Evolutionary conservation across 2,113 vertebrate genomes (phyloP).

Genomic region (Oryctolagus cuniculus): mOryCun1.1 NC_091434.1:158020001-158020500

Average conservation of each 20-base stretch:
- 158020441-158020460: neutral
- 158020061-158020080: neutral
- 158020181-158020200: neutral
- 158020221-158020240: neutral
- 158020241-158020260: neutral
- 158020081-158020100: neutral
- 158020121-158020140: neutral
- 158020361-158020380: neutral
- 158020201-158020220: neutral
- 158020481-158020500: too few species aligned
- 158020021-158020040: neutral
- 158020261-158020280: conserved; percentile 1
- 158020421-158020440: neutral
- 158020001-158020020: neutral
- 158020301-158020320: neutral
- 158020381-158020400: conserved; percentile 25
- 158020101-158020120: neutral
- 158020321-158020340: neutral
- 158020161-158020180: neutral
- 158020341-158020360: neutral
- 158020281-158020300: conserved; percentile 5
- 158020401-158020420: conserved; percentile 32
- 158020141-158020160: conserved; percentile 2
- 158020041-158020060: neutral
- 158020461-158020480: too few species aligned